These are phyloP conservation scores for Forbesichthys agassizii DNA, from an alignment of 2,113 vertebrate genomes.

Conservation along the genomic window DNA sequence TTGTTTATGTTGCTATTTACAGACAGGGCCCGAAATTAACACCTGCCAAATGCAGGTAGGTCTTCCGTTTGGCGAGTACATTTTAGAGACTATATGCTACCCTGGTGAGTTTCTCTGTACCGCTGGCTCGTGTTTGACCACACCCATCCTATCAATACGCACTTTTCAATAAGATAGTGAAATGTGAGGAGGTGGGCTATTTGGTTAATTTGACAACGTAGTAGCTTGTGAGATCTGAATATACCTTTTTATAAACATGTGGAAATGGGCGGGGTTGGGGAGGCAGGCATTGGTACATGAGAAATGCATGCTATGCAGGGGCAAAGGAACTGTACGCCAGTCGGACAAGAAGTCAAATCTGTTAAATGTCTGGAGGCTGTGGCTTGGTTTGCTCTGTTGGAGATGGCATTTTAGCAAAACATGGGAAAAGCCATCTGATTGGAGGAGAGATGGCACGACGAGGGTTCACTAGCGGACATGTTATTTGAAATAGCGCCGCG, in stretches of 20 bases:
- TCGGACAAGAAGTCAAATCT: not conserved
- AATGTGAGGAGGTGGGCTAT: too few relatives aligned
- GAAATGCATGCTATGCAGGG: not conserved
- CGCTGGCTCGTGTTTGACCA: too few relatives aligned
- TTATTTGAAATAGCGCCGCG: slow-evolving; percentile 11
- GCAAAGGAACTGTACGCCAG: too few relatives aligned
- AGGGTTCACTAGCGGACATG: slow-evolving; percentile 30
- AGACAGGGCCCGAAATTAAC: too few relatives aligned
- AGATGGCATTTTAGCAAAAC: not conserved
- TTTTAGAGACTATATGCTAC: too few relatives aligned
- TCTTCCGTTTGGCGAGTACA: too few relatives aligned
- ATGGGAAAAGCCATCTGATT: slow-evolving; percentile 28
- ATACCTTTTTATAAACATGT: not conserved
- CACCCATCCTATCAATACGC: too few relatives aligned
- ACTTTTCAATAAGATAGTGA: not conserved
- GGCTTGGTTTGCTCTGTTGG: slow-evolving; percentile 1
- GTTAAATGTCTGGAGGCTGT: not conserved
- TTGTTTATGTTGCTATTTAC: too few relatives aligned
- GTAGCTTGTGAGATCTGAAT: not conserved
- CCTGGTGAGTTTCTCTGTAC: too few relatives aligned
- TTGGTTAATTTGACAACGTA: too few relatives aligned
- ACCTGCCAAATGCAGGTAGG: too few relatives aligned
- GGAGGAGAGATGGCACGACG: slow-evolving; percentile 4
- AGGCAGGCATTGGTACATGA: not conserved
- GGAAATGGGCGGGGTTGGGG: too few relatives aligned